Base-by-base conservation (phyloP, 2,888 invertebrate species). In the Petrolisthes cinctipes region DNA sequence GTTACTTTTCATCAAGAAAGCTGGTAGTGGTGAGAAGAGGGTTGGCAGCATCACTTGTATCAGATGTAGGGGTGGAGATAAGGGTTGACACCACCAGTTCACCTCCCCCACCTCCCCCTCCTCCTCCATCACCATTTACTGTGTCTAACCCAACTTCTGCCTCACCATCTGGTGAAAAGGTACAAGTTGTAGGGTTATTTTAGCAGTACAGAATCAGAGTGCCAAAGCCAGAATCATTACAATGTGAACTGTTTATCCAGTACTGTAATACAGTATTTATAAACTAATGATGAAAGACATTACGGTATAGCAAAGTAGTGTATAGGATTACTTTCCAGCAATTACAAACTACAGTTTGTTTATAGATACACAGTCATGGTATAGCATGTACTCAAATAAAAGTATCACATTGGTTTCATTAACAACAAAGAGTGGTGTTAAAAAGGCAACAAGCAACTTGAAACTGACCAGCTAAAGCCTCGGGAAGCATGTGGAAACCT, bases 1-100 rank as follows among this genome's bases (percentile, higher is more conserved):
- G 87, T 75, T 88, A 88, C 81, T 88, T 88, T 37, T 88, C 83
- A 17, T 88, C 87, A 7, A 83, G 84, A 81, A 88, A 88, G 57
- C 80, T 79, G 57, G 87, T 88, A 7, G 87, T 88, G 84, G 73
- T 84, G 66, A 88, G 81, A n/a, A 88, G 76, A 14, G 87, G 87
- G 75, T 88, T 88, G 75, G 87, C 84, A 4, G 87, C 87, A n/a
- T 88, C 87, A 82, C 87, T 88, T 37, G 87, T 88, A 81, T 88
- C 87, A 11, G 87, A 88, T 9, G 87, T 88, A 14, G 87, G 87
- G 5, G 87, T 88, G 73, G 87, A 80, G 37, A 88, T 88, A 80
- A 88, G 80, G 54, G 76, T 88, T 51, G 81, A 83, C 4, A 88
- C 71, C 5, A 84, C 66, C 4, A 81, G 20, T 23, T 82, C 87